A percentile compares a stretch with the other conserved stretches of the same genome.
Evolutionary conservation across 2,113 vertebrate genomes (phyloP).

Genomic region (Prionailurus bengalensis): DNA sequence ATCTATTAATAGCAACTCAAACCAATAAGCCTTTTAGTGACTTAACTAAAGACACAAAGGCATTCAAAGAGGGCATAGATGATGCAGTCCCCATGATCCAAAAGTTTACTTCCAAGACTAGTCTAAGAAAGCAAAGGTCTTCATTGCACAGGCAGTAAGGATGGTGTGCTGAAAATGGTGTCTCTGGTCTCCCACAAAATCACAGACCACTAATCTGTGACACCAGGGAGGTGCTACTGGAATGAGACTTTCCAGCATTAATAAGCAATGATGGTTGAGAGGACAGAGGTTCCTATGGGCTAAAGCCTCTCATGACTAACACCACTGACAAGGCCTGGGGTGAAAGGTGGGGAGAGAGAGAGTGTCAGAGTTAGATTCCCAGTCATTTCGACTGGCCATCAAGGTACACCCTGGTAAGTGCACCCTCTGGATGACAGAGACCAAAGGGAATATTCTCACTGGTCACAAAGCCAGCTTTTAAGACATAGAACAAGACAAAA

Average conservation of each 20-base stretch:
- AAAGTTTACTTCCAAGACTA: not conserved
- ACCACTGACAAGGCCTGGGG: not conserved
- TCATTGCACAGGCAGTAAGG: not conserved
- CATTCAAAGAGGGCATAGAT: not conserved
- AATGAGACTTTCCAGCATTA: not conserved
- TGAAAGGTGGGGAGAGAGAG: not conserved
- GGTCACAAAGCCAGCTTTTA: not conserved
- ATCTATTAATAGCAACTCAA: not conserved
- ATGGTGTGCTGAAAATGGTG: not conserved
- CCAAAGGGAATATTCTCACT: not conserved
- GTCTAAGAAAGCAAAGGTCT: not conserved
- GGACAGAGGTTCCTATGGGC: not conserved
- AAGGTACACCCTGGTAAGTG: not conserved
- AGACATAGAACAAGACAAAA: not conserved
- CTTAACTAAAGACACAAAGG: not conserved
- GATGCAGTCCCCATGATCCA: not conserved
- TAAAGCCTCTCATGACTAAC: not conserved
- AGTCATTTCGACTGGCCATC: not conserved
- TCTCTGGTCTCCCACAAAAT: not conserved
- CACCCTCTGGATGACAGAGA: not conserved
- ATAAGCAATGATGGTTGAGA: not conserved
- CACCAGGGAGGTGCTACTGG: not conserved
- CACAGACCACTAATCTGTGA: not conserved
- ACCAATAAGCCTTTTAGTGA: not conserved
- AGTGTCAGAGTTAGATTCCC: not conserved